A percentile compares a stretch with the other conserved stretches of the same genome.
Evolutionary conservation across 2,888 invertebrate genomes (phyloP).

Genomic region (Linyphia triangularis): DNA sequence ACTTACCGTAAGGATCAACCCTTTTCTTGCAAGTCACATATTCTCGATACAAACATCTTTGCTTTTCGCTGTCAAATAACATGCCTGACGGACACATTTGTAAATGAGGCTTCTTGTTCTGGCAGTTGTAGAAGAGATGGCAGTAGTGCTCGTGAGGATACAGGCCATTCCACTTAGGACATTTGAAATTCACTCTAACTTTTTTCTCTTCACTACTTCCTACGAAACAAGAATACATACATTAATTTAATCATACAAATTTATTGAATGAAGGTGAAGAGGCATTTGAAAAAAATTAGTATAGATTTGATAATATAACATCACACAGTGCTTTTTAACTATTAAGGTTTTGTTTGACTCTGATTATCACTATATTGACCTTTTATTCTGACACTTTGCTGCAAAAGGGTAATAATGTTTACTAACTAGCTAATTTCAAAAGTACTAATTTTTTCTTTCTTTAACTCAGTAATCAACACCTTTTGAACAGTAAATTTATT

Average conservation of each 20-base stretch:
- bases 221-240: neutral
- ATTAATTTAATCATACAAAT: neutral
- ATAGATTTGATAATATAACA: no score
- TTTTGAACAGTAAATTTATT: no score
- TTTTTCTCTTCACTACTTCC: constrained; percentile 62
- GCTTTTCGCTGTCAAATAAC: constrained; percentile 32
- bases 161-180: constrained; percentile 51
- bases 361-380: no score
- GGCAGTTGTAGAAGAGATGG: constrained; percentile 55
- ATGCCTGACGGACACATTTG: constrained; percentile 60
- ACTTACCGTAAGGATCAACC: constrained; percentile 44
- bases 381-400: no score
- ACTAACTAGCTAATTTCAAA: no score
- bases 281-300: no score
- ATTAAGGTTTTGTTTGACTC: no score
- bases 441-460: no score
- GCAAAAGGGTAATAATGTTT: no score
- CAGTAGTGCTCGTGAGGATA: constrained; percentile 61
- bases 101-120: constrained; percentile 47
- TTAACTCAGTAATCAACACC: no score
- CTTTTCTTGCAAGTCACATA: constrained; percentile 41
- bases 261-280: no score
- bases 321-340: no score
- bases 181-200: constrained; percentile 26
- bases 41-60: neutral